These are phyloP conservation scores for Trichacis sp. DNA, from an alignment of 2,888 invertebrate genomes.

Conservation along the genomic window DNA sequence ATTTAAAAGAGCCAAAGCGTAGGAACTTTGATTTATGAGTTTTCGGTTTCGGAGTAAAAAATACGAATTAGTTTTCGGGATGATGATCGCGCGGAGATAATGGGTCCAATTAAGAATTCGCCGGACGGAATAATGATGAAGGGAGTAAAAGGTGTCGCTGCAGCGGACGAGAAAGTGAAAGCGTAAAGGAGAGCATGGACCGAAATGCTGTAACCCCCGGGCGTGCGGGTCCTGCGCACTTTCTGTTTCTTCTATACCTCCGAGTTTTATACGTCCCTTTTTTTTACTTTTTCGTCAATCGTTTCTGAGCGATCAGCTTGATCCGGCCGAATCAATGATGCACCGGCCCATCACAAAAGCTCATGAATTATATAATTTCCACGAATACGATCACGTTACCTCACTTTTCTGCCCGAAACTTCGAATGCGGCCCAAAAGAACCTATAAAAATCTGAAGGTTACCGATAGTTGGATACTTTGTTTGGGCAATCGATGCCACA, in stretches of 20 bases:
- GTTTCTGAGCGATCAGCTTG: conserved; percentile 22
- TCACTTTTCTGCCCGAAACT: not conserved
- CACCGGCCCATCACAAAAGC: conserved; percentile 15
- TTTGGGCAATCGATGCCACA: not conserved
- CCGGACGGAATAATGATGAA: conserved; percentile 47
- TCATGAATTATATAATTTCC: not conserved
- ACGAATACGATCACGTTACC: not conserved
- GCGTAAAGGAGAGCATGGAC: conserved; percentile 34
- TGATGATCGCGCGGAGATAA: conserved; percentile 68
- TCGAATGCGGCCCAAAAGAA: not conserved
- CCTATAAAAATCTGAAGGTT: no score
- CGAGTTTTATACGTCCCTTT: conserved; percentile 16
- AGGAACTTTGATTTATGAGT: conserved; percentile 68
- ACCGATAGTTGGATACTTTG: not conserved
- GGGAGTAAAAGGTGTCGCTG: conserved; percentile 42
- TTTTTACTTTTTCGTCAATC: conserved; percentile 19
- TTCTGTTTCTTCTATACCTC: conserved; percentile 31
- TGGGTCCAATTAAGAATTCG: conserved; percentile 69
- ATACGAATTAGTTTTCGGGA: conserved; percentile 68
- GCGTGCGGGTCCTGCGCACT: conserved; percentile 28
- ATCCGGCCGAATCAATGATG: conserved; percentile 22
- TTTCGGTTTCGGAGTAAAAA: conserved; percentile 69
- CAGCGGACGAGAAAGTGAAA: conserved; percentile 32
- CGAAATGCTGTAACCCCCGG: conserved; percentile 36
- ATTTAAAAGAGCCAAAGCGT: conserved; percentile 46